phyloP scores from a whole-genome alignment of 2,888 invertebrate species.

The Didymodactylos carnosus region DNA sequence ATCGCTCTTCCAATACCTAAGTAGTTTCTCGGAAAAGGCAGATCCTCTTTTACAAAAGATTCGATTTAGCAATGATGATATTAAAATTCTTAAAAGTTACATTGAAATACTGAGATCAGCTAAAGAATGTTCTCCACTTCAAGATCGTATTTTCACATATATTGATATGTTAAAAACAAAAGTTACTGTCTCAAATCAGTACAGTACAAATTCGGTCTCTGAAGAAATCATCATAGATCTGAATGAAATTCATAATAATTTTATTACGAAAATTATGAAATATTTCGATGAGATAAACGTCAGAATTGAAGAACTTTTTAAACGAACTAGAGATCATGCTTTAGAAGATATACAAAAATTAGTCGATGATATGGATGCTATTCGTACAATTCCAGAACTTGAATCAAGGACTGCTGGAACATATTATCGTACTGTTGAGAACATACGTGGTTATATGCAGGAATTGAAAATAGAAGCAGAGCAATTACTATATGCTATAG shows the following conservation, averaged over 20 bases:
- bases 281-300: background rate
- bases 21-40: background rate
- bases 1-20: background rate
- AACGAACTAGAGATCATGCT: background rate
- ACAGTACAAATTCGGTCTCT: background rate
- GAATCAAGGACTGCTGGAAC: background rate
- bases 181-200: background rate
- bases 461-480: background rate
- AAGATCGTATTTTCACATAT: background rate
- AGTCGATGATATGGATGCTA: background rate
- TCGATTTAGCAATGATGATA: background rate
- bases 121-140: background rate
- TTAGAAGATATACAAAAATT: background rate
- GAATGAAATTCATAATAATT: background rate
- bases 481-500: background rate
- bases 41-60: background rate
- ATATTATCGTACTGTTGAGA: background rate
- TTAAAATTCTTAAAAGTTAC: background rate
- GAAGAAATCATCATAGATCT: background rate
- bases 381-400: background rate
- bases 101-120: background rate
- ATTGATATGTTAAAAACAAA: background rate
- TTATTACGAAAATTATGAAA: background rate
- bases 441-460: background rate
- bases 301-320: background rate